These are phyloP conservation scores for Brachionus manjavacas DNA, from an alignment of 1,140 invertebrate genomes.

Conservation along the genomic window DNA sequence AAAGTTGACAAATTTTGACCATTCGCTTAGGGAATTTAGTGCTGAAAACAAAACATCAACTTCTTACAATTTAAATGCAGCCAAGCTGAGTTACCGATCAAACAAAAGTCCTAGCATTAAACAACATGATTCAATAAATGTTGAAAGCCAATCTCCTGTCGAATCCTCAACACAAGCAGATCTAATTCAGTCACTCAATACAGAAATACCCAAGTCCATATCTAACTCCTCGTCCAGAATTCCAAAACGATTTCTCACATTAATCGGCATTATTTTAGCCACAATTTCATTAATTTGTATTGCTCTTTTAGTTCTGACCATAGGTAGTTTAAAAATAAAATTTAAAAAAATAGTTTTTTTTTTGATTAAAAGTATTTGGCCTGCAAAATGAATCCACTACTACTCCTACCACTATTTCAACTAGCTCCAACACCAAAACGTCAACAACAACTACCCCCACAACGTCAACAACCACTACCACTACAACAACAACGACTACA, in stretches of 20 bases:
- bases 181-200: neutral
- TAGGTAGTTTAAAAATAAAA: neutral
- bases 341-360: neutral
- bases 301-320: neutral
- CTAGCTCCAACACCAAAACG: neutral
- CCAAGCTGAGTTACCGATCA: neutral
- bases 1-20: neutral
- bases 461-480: neutral
- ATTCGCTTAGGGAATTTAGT: neutral
- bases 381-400: neutral
- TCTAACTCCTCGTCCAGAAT: neutral
- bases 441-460: neutral
- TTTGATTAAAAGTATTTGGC: neutral
- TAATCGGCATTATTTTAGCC: neutral
- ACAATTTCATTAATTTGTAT: neutral
- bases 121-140: neutral
- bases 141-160: neutral
- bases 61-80: neutral
- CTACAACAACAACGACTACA: neutral
- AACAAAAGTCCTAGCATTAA: neutral
- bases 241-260: neutral
- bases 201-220: neutral
- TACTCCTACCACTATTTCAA: neutral
- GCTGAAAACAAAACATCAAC: neutral
- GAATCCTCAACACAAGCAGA: neutral